phyloP scores from a whole-genome alignment of 2,797 vertebrate genomes.

The Orestias chungarensis region DNA sequence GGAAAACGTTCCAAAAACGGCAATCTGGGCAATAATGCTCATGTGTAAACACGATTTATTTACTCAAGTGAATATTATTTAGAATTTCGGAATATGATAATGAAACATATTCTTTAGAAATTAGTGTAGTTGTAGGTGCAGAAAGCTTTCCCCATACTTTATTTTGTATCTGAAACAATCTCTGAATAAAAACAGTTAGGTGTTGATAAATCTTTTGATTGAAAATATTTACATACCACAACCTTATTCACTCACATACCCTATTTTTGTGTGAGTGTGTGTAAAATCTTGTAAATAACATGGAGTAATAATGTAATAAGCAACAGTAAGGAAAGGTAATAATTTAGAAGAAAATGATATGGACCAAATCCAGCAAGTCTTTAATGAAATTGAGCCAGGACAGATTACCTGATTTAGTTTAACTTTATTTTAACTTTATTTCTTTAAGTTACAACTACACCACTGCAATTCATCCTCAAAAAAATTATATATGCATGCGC shows the following conservation, averaged over 20 bases:
- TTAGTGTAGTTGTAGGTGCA: not conserved
- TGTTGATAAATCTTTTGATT: not conserved
- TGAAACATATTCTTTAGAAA: not conserved
- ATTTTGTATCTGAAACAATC: not conserved
- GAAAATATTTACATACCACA: not conserved
- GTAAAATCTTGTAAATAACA: not conserved
- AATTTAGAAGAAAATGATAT: not conserved
- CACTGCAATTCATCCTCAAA: not conserved
- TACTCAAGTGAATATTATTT: too few relatives aligned
- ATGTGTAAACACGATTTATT: too few relatives aligned
- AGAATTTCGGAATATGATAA: too few relatives aligned
- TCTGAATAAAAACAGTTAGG: not conserved
- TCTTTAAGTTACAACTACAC: not conserved
- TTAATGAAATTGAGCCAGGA: not conserved
- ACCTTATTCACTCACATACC: not conserved
- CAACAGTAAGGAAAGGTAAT: not conserved
- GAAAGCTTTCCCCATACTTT: not conserved
- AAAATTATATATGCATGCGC: not conserved
- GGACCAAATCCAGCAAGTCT: not conserved
- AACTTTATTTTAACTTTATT: not conserved
- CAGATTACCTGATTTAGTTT: not conserved
- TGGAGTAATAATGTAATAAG: not conserved
- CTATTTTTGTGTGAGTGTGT: not conserved
- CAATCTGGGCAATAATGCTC: too few relatives aligned
- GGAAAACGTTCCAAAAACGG: constrained; percentile 16